Conservation (phyloP, 2,888 invertebrate species). For the Synergus laeviventris region DNA sequence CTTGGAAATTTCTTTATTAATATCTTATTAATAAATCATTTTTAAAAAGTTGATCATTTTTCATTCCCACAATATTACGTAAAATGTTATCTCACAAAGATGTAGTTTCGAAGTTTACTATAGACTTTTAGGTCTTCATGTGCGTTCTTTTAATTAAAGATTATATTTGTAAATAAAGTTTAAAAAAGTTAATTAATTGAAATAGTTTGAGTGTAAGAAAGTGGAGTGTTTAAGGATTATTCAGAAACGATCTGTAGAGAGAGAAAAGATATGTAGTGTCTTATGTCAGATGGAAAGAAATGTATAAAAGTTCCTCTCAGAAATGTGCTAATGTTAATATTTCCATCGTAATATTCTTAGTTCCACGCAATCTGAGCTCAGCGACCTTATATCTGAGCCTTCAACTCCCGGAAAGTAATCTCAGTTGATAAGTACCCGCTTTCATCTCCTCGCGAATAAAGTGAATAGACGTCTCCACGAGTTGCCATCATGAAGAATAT, state of each 20-base stretch:
- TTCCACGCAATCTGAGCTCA: constrained; percentile 38
- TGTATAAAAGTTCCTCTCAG: constrained; percentile 15
- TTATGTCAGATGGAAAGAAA: not conserved
- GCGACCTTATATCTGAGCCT: constrained; percentile 37
- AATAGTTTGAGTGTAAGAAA: not conserved
- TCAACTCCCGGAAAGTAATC: constrained; percentile 40
- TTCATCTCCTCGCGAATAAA: constrained; percentile 36
- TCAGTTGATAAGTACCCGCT: constrained; percentile 40
- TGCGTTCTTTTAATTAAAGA: no score
- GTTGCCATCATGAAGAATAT: constrained; percentile 26
- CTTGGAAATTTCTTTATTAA: not conserved
- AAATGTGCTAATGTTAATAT: constrained; percentile 40
- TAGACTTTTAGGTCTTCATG: no score
- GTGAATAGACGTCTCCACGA: constrained; percentile 33
- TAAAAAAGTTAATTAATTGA: not conserved
- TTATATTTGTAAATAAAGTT: not conserved
- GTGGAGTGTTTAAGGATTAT: not conserved
- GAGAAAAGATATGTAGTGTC: constrained; percentile 1
- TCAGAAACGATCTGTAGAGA: not conserved
- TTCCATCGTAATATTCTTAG: constrained; percentile 40
- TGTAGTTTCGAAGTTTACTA: no score
- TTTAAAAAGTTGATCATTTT: no score
- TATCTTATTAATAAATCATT: no score
- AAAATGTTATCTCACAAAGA: no score
- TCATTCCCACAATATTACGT: no score